These are phyloP conservation scores for Champsocephalus gunnari DNA, from an alignment of 2,797 vertebrate genomes.

Conservation along the genomic window DNA sequence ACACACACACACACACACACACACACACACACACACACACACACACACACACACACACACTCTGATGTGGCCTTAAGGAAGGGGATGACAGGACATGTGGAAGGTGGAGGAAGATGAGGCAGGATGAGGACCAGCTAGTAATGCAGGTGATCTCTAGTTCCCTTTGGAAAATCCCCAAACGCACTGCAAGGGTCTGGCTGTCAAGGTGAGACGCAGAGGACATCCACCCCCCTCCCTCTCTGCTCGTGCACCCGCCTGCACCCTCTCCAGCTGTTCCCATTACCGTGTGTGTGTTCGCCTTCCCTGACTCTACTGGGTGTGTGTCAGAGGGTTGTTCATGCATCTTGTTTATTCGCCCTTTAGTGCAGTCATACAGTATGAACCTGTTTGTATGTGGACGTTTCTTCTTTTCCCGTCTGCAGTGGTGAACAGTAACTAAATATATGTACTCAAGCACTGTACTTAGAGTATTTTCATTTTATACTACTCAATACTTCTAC, in stretches of 20 bases:
- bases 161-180: conserved; percentile 83
- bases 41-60: not conserved
- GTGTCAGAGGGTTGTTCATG: conserved; percentile 4
- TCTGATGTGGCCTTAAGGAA: conserved; percentile 34
- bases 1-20: not conserved
- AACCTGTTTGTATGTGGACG: conserved; percentile 1
- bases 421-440: no score
- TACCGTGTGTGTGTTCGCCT: conserved; percentile 34
- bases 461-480: no score
- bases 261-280: conserved; percentile 79
- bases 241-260: conserved; percentile 47
- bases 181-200: conserved; percentile 74
- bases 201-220: conserved; percentile 86
- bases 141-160: conserved; percentile 52
- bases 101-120: not conserved
- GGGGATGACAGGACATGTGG: conserved; percentile 12
- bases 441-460: no score
- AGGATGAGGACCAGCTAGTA: conserved; percentile 23
- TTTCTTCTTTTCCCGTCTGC: not conserved
- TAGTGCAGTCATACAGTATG: not conserved
- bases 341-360: conserved; percentile 31
- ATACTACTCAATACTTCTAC: no score
- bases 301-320: conserved; percentile 25
- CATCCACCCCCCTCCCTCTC: conserved; percentile 55
- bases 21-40: not conserved